Evolutionary conservation across 2,888 invertebrate species (phyloP), one percentile per base, ranked within the genome.

Genomic region (Pollenia amentaria): DNA sequence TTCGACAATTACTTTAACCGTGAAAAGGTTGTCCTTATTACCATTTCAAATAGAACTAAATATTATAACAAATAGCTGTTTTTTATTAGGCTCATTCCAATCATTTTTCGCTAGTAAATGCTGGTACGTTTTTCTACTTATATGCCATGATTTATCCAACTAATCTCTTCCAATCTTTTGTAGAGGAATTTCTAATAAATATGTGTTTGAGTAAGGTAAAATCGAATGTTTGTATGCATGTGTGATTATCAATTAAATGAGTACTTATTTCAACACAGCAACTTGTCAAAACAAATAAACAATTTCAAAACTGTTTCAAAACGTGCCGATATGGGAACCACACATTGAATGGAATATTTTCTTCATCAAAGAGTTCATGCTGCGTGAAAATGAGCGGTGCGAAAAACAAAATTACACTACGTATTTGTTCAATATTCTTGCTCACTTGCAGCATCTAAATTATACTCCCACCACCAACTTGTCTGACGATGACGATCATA

Each of bases 201-300:
- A 76, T 10, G n/a, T 21, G 11, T 53, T 14, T 16, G 14, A 10
- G 14, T 29, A 7, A 9, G 14, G 4, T 3, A 8, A 21, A 21
- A 21, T 2, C 9, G 9, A 21, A 8, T 67, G 44, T 46, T 53
- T 10, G 0, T 44, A 10, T 29, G 4, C 12, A 4, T 38, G 29
- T 46, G n/a, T 69, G 69, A 16, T 62, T 72, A 72, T 75, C 64
- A 87, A 85, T 88, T 70, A 81, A 84, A 72, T 88, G 88, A 87
- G 88, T 89, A 84, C 76, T 85, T 86, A 76, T 87, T 88, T 85
- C 80, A 87, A 73, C 89, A 75, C 84, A 67, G 86, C 89, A 91
- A 89, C 90, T 90, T 93, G 93, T 92, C 92, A 92, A 92, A 92
- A 92, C 92, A 92, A 89, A 90, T 93, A 92, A 92, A 92, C 93